Percentiles rank a stretch among this genome's conserved stretches.
phyloP scores from a whole-genome alignment of 1,140 invertebrate genomes.

The Diachasma alloeum region DNA sequence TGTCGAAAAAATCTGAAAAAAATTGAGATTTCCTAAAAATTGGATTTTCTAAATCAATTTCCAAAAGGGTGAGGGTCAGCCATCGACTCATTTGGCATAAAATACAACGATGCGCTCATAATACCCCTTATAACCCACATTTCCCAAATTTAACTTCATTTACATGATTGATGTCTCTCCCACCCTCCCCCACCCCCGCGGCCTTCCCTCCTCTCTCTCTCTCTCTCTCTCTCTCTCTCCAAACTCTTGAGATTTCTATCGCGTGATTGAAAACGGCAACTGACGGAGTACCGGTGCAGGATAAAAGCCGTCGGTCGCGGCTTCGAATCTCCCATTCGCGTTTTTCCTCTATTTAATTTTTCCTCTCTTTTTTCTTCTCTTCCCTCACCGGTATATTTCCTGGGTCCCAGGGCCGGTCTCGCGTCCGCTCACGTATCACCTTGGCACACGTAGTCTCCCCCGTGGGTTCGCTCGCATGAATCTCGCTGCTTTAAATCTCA shows the following conservation, averaged over 20 bases:
- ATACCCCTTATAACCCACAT: no score
- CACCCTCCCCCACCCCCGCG: no score
- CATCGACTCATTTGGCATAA: no score
- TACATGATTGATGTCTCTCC: no score
- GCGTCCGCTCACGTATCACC: constrained; percentile 4
- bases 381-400: background rate
- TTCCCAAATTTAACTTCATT: no score
- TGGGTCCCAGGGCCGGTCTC: background rate
- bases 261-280: constrained; percentile 16
- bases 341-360: background rate
- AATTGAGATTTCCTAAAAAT: no score
- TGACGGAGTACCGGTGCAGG: background rate
- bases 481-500: background rate
- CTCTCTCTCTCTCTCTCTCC: background rate
- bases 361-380: background rate
- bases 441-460: background rate
- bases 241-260: background rate
- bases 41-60: no score
- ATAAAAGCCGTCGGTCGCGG: background rate
- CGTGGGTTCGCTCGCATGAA: background rate
- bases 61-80: no score
- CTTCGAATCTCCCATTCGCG: background rate
- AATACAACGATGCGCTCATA: no score
- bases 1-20: no score
- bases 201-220: no score